A percentile compares a stretch with the other conserved stretches of the same genome.
These are phyloP conservation scores for Hipparchia sbordonii DNA, from an alignment of 2,888 invertebrate genomes.

Conservation along the genomic window DNA sequence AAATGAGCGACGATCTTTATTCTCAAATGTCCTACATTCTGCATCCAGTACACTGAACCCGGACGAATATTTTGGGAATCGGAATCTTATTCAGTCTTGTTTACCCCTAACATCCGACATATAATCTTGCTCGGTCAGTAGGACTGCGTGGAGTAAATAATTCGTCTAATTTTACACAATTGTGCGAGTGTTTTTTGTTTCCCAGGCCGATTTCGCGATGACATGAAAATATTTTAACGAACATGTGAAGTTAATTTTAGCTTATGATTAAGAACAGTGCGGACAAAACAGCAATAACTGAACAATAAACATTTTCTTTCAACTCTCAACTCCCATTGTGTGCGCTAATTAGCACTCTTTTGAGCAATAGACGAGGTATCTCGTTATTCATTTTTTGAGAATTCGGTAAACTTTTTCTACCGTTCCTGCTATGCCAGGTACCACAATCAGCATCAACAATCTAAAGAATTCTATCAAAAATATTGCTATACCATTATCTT, in stretches of 20 bases:
- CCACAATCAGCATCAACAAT: not conserved
- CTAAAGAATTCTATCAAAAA: not conserved
- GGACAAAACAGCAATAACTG: not conserved
- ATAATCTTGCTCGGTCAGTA: conserved; percentile 21
- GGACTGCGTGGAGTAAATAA: conserved; percentile 14
- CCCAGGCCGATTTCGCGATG: conserved; percentile 8
- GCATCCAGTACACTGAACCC: conserved; percentile 55
- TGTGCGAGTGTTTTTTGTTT: not conserved
- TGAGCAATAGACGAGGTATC: not conserved
- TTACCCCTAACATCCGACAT: conserved; percentile 44
- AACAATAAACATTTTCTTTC: conserved; percentile 3
- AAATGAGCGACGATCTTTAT: too few species aligned
- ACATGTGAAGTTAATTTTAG: not conserved
- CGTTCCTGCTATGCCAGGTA: not conserved
- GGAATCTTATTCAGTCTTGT: conserved; percentile 45
- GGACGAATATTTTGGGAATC: conserved; percentile 55
- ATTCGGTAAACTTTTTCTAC: not conserved
- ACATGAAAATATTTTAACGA: conserved; percentile 17
- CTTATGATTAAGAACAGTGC: not conserved
- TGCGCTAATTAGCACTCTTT: not conserved
- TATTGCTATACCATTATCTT: too few species aligned
- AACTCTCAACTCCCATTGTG: not conserved
- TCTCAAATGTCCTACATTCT: conserved; percentile 30
- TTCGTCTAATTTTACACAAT: conserved; percentile 6
- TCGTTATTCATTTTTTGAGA: not conserved